These are phyloP conservation scores for Rallus crepitans DNA, from an alignment of 2,797 vertebrate species.

Conservation along the genomic window DNA sequence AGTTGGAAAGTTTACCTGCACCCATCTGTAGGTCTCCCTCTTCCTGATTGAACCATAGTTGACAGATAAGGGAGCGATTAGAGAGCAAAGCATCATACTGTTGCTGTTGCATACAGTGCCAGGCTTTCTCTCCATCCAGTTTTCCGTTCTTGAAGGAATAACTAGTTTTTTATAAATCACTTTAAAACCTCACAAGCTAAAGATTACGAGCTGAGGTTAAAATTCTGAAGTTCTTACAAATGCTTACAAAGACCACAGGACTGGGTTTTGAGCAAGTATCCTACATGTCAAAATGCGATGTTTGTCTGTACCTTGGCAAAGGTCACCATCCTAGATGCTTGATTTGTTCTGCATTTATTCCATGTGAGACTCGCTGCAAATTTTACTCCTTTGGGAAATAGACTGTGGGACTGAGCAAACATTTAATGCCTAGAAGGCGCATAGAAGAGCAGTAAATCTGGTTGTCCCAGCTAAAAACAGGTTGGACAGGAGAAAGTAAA, in stretches of 20 bases:
- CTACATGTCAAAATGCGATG: background rate
- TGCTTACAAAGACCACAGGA: background rate
- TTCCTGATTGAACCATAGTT: background rate
- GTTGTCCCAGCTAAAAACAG: background rate
- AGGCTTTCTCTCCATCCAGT: background rate
- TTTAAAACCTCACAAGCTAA: background rate
- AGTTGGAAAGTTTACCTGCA: background rate
- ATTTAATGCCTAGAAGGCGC: background rate
- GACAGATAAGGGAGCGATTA: background rate
- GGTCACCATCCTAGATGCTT: background rate
- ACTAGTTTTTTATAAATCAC: background rate
- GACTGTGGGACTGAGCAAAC: background rate
- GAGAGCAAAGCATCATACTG: background rate
- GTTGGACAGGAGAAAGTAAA: background rate
- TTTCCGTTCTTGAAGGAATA: background rate
- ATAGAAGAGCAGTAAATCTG: background rate
- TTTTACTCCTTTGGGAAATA: background rate
- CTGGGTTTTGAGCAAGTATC: background rate
- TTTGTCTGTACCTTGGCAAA: background rate
- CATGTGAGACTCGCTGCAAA: background rate
- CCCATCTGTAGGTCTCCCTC: background rate
- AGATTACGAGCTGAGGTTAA: background rate
- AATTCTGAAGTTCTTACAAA: background rate
- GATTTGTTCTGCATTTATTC: constrained; percentile 13
- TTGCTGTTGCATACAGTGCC: background rate